Evolutionary conservation across 2,888 invertebrate species (phyloP).

Genomic region (Drosophila suboccidentalis): DNA sequence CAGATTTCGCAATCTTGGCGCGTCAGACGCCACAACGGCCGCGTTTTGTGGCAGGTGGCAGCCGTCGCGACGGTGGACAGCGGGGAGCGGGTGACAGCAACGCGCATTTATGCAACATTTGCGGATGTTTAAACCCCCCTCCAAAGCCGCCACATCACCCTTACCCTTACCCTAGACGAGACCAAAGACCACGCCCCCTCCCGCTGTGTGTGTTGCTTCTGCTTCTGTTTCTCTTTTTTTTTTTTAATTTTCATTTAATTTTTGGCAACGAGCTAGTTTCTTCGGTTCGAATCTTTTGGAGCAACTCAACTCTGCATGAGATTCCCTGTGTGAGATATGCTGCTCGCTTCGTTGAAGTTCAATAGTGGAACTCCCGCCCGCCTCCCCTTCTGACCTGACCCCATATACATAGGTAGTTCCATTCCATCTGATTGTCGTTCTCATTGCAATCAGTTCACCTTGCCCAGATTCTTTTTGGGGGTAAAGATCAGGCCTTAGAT

Average conservation of each 20-base stretch:
- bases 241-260: slow-evolving; percentile 4
- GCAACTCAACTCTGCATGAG: slow-evolving; percentile 39
- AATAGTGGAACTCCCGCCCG: slow-evolving; percentile 45
- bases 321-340: slow-evolving; percentile 51
- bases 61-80: neutral
- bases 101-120: slow-evolving; percentile 71
- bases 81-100: slow-evolving; percentile 32
- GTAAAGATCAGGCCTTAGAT: slow-evolving; percentile 20
- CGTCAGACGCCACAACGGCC: slow-evolving; percentile 26
- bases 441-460: slow-evolving; percentile 55
- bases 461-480: slow-evolving; percentile 42
- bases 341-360: slow-evolving; percentile 80
- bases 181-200: slow-evolving; percentile 25
- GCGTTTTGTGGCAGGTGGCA: slow-evolving; percentile 23
- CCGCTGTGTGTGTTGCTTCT: slow-evolving; percentile 1
- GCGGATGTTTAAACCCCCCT: slow-evolving; percentile 52
- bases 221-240: slow-evolving; percentile 2
- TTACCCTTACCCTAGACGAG: neutral
- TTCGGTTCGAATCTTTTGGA: slow-evolving; percentile 33
- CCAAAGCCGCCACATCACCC: slow-evolving; percentile 11
- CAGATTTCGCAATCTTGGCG: slow-evolving; percentile 66
- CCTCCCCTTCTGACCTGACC: neutral
- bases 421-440: slow-evolving; percentile 45
- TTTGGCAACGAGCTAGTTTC: slow-evolving; percentile 16
- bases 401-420: neutral